Evolutionary conservation across 2,797 vertebrate genomes (phyloP), one percentile per base, ranked within the genome.

Genomic region (Manis javanica): DNA sequence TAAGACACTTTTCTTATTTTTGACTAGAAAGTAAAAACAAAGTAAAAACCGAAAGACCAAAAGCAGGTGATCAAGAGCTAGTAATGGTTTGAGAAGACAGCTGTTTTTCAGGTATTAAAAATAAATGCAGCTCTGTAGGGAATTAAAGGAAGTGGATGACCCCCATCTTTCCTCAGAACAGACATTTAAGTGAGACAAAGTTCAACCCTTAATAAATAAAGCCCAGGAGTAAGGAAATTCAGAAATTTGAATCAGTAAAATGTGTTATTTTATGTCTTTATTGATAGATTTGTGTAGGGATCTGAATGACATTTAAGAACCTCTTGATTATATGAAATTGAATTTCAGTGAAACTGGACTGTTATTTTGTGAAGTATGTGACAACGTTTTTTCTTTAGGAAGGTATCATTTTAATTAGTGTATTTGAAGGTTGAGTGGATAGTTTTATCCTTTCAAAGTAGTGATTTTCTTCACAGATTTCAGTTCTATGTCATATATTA

Each of bases 331-430:
- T 77, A 57, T 89, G 31, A 97, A 96, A 94, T 86, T 85, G 85
- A 96, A 95, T 96, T 96, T 92, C 85, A 87, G 26, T 95, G 85
- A 97, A 96, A 90, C 31, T 75, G 59, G 31, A 24, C 57, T 92
- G 46, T 85, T 97, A 87, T 88, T 96, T 94, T 88, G 51, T 89
- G 51, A 94, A 91, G 69, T 91, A 69, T 95, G 69, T 97, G 96
- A 96, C 78, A 95, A 53, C 71, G 81, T 87, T 95, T 95, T 97
- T 94, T 93, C 26, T 75, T 95, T 83, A 69, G 42, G 46, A 90
- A 92, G 79, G n/a, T 91, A 96, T 37, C 91, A 86, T 95, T 96
- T 97, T 97, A 98, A 96, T 97, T 96, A 97, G 69, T 82, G 24
- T 75, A 77, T 92, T 87, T 95, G 94, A 97, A 96, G 72, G 61